Evolutionary conservation across 92 coral and sea anemone species (phyloP).

Genomic region (Micromussa lordhowensis): DNA sequence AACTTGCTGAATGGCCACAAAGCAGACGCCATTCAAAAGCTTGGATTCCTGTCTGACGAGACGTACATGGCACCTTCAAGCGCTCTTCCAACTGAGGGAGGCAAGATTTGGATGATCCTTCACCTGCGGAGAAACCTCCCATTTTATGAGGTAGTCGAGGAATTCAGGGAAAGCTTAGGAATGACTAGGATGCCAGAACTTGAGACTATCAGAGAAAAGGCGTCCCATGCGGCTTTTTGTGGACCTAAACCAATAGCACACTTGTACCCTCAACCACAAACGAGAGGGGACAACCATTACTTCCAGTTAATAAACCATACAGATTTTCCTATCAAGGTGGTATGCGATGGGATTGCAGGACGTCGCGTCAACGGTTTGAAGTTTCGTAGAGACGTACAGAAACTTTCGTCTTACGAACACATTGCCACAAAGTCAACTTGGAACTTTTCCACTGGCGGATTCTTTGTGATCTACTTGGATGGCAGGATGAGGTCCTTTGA

Average conservation of each 20-base stretch:
- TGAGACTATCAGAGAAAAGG: not conserved
- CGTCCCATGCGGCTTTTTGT: not conserved
- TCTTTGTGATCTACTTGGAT: slow-evolving; percentile 29
- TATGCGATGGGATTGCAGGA: slow-evolving; percentile 32
- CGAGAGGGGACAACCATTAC: slow-evolving; percentile 33
- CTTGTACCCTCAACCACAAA: slow-evolving; percentile 36
- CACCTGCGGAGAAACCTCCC: not conserved
- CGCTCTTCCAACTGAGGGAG: not conserved
- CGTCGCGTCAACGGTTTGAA: slow-evolving; percentile 19
- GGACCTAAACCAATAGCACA: not conserved
- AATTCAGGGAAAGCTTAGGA: slow-evolving; percentile 26
- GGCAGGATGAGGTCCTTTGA: slow-evolving; percentile 29
- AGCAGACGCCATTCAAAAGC: slow-evolving; percentile 22
- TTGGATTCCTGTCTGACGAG: slow-evolving; percentile 37
- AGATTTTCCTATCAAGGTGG: slow-evolving; percentile 17
- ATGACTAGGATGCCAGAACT: slow-evolving; percentile 13
- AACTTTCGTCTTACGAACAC: slow-evolving; percentile 30
- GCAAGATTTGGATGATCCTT: not conserved
- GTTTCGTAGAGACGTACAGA: not conserved
- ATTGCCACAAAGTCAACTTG: slow-evolving; percentile 30
- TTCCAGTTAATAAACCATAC: slow-evolving; percentile 39
- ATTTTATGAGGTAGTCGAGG: slow-evolving; percentile 10
- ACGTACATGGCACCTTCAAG: not conserved
- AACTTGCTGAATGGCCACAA: not conserved
- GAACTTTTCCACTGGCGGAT: slow-evolving; percentile 45